A percentile compares a stretch with the other conserved stretches of the same genome.
These are phyloP conservation scores for Nemoura dubitans DNA, from an alignment of 2,888 invertebrate genomes.

Conservation along the genomic window DNA sequence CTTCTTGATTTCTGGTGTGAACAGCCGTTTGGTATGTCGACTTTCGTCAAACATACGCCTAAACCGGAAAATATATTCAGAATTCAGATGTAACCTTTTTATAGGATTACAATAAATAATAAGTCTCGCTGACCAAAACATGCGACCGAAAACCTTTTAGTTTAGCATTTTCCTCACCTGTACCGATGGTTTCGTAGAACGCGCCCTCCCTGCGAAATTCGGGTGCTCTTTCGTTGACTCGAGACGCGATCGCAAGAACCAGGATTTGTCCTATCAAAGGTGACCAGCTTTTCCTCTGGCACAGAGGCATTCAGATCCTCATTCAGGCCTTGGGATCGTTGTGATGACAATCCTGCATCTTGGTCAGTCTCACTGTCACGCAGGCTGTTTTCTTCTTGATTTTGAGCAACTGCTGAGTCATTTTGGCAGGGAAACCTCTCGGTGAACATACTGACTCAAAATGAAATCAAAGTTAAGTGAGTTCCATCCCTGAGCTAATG, in stretches of 20 bases:
- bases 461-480: too few species aligned
- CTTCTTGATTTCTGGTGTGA: constrained; percentile 82
- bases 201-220: constrained; percentile 43
- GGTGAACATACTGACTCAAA: neutral
- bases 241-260: neutral
- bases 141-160: too few species aligned
- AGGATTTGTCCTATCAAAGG: neutral
- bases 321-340: neutral
- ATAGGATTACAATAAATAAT: too few species aligned
- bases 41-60: constrained; percentile 61
- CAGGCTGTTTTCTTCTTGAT: neutral
- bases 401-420: neutral
- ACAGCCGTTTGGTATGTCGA: constrained; percentile 75
- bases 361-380: neutral
- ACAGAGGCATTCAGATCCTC: too few species aligned
- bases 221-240: neutral
- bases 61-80: constrained; percentile 57
- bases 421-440: neutral
- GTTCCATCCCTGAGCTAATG: too few species aligned
- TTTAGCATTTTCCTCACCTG: constrained; percentile 66
- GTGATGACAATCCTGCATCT: neutral
- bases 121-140: too few species aligned
- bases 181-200: constrained; percentile 73
- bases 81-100: too few species aligned
- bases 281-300: neutral